Evolutionary conservation across 2,888 invertebrate genomes (phyloP), one percentile per base, ranked within the genome.

Genomic region (Drosophila tripunctata): DNA sequence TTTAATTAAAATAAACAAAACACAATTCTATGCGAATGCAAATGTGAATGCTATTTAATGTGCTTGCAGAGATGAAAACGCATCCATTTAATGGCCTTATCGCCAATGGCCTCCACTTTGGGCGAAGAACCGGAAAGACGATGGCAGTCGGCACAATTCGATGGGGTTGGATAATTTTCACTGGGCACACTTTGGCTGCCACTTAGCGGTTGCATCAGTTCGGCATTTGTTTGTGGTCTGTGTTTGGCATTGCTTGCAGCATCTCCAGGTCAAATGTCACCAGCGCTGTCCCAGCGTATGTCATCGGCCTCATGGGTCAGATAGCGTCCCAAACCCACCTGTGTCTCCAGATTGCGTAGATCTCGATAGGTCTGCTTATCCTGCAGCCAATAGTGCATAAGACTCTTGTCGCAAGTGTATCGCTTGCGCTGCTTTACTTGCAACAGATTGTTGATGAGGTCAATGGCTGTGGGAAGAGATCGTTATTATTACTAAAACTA

Each of bases 391-490:
- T 95, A 94, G 92, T 99, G 99, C 84, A 95, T 94, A 71, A 98
- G 93, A 61, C 98, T 97, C 93, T 99, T 99, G 92, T 99, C 99
- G 56, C 98, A 98, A 0, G 98, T 97, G 89, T 95, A 97, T 19
- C 99, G 94, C 92, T 98, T 98, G 86, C 98, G 94, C 90, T 97
- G 97, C 92, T 98, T 97, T 74, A 97, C 99, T 95, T 99, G 99
- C 66, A 99, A 94, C 87, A 99, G 93, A 92, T 98, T 98, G 92
- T 97, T 98, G 89, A 99, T 99, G 84, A 99, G 94, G 92, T 99
- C 99, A 91, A 99, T 98, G 64, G 99, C 99, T 33, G 2, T 3
- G 27, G 3, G 10, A 10, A 0, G 2, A 3, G 27, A 2, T 6
- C 2, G 7, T 1, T 1, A 27, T 7, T 3, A 24, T 24, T 7